Base-by-base conservation (phyloP, 2,888 invertebrate species). In the Dryococelus australis region DNA sequence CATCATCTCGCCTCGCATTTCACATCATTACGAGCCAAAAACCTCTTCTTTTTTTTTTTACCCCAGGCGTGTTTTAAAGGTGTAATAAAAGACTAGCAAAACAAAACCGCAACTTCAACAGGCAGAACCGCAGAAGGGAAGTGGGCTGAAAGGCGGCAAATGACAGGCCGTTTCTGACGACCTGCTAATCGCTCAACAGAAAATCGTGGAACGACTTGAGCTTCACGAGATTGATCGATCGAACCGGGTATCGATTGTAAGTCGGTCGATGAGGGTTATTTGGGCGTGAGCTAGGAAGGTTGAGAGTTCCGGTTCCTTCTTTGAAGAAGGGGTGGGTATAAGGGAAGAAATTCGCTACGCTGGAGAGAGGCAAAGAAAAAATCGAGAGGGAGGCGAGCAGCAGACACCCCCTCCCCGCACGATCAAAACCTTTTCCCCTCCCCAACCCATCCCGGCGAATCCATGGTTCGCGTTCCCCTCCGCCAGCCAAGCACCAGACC, bases 401-500 rank as follows among this genome's bases (percentile, higher is more conserved):
- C n/a, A 35, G 85, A 47, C 47, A 85, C 20, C 28, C 47, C 28
- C 85, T 28, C 28, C 53, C 28, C 28, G 51, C 65, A 51, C 51
- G 24, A 53, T 53, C 47, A 53, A 26, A 43, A 13, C 43, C 26
- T 20, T 35, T 35, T 20, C 47, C 28, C 43, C 16, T 53, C 26
- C 47, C 51, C 28, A 8, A 20, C 28, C 27, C 47, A n/a, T 28
- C 9, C 53, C n/a, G n/a, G n/a, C n/a, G n/a, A n/a, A n/a, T n/a
- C n/a, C n/a, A n/a, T 51, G 26, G 53, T 20, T 20, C 24, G 53
- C 84, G 3, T 24, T 28, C 84, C 47, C 35, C 43, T 24, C 28
- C 43, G 35, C 84, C 84, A 43, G 24, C n/a, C 84, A 65, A 65
- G 65, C 65, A 65, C 20, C 65, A 65, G 65, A 65, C 65, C 65